These are phyloP conservation scores for Sebastes kiyomatsui DNA, from an alignment of 2,797 vertebrate species.

Conservation along the genomic window DNA sequence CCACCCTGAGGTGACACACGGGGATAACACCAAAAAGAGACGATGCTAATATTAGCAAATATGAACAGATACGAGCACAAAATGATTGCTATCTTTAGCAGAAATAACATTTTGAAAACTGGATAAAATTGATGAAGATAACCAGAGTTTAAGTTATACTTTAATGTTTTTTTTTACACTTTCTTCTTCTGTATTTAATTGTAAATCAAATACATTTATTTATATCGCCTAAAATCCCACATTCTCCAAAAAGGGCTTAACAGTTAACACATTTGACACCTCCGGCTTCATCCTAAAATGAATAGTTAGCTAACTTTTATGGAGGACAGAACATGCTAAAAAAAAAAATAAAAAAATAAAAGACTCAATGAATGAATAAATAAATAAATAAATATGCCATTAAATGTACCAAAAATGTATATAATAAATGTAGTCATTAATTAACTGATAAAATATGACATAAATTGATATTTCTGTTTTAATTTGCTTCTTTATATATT, in stretches of 20 bases:
- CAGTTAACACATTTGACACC: neutral
- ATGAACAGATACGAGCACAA: neutral
- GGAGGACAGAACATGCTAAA: no score
- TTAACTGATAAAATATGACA: no score
- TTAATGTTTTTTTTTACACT: neutral
- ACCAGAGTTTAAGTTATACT: neutral
- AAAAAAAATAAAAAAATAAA: no score
- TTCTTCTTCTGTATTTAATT: no score
- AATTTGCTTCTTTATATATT: no score
- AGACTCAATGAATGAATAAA: no score
- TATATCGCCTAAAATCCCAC: neutral
- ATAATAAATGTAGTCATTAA: no score
- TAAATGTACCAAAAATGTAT: no score
- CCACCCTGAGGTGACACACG: slow-evolving; percentile 86
- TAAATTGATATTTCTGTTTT: fast-evolving
- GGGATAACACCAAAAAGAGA: neutral
- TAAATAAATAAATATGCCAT: no score
- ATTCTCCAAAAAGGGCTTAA: neutral
- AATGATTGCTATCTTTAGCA: neutral
- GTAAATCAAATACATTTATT: no score
- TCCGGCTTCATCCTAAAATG: neutral
- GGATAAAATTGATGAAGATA: no score
- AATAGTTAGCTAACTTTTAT: no score
- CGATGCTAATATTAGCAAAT: neutral
- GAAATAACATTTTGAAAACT: neutral